Percentiles rank a stretch among this genome's conserved stretches.
Conservation (phyloP, 2,888 invertebrate genomes). For the Leptopterna dolabrata region DNA sequence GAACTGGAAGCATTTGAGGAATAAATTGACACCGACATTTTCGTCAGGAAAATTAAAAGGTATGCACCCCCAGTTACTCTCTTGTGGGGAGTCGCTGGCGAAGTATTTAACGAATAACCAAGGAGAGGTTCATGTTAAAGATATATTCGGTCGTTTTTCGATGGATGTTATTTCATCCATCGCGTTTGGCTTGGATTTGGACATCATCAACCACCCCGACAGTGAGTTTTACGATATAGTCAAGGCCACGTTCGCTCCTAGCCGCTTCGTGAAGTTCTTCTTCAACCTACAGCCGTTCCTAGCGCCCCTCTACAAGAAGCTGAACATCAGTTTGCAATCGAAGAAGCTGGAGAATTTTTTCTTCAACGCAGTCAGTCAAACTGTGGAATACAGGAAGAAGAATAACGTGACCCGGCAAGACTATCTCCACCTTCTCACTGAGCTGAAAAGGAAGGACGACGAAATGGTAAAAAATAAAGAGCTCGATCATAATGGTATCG, state of each 20-base stretch:
- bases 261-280: neutral
- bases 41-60: too few relatives aligned
- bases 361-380: conserved; percentile 61
- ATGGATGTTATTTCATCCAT: conserved; percentile 41
- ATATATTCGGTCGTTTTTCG: conserved; percentile 29
- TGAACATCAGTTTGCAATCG: neutral
- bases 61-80: too few relatives aligned
- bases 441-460: conserved; percentile 67
- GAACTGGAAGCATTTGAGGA: conserved; percentile 41
- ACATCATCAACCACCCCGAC: conserved; percentile 39
- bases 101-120: neutral
- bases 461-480: conserved; percentile 26
- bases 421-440: conserved; percentile 69
- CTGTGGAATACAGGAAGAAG: conserved; percentile 57
- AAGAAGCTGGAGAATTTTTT: conserved; percentile 67
- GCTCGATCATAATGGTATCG: neutral
- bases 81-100: too few relatives aligned
- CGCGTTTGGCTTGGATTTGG: conserved; percentile 49
- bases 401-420: conserved; percentile 58
- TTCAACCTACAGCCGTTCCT: conserved; percentile 27
- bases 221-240: conserved; percentile 23
- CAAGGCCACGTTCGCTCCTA: neutral
- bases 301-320: neutral
- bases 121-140: conserved; percentile 12
- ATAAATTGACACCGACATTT: too few relatives aligned